These are phyloP conservation scores for Enteromius paludinosus DNA, from an alignment of 2,797 vertebrate genomes.

Conservation along the genomic window DNA sequence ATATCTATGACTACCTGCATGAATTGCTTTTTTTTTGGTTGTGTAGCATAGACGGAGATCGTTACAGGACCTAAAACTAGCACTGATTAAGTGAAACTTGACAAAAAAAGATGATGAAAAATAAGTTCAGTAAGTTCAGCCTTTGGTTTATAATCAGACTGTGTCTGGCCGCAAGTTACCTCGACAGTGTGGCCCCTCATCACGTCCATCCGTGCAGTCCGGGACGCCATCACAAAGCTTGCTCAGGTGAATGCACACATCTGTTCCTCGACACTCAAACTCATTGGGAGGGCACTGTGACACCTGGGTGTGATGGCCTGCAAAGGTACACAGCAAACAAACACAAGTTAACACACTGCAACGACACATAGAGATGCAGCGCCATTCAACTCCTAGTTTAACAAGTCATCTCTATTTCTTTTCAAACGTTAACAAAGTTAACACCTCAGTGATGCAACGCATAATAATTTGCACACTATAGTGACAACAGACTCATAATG, in stretches of 20 bases:
- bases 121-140: not conserved
- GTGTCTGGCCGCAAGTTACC: conserved; percentile 71
- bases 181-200: conserved; percentile 92
- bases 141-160: not conserved
- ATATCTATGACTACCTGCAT: too few species aligned
- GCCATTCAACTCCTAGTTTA: not conserved
- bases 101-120: not conserved
- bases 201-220: conserved; percentile 89
- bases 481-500: not conserved
- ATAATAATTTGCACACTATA: conserved; percentile 19
- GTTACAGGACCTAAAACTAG: too few species aligned
- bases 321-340: conserved; percentile 37
- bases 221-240: conserved; percentile 88
- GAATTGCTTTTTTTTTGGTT: too few species aligned
- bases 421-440: not conserved
- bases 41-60: too few species aligned
- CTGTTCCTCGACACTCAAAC: conserved; percentile 88
- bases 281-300: conserved; percentile 93
- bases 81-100: too few species aligned
- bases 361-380: not conserved
- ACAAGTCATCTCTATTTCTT: not conserved
- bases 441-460: not conserved
- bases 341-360: conserved; percentile 17
- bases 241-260: conserved; percentile 90
- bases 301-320: conserved; percentile 89